These are phyloP conservation scores for Synanthedon formicaeformis DNA, from an alignment of 2,888 invertebrate species.

Conservation along the genomic window DNA sequence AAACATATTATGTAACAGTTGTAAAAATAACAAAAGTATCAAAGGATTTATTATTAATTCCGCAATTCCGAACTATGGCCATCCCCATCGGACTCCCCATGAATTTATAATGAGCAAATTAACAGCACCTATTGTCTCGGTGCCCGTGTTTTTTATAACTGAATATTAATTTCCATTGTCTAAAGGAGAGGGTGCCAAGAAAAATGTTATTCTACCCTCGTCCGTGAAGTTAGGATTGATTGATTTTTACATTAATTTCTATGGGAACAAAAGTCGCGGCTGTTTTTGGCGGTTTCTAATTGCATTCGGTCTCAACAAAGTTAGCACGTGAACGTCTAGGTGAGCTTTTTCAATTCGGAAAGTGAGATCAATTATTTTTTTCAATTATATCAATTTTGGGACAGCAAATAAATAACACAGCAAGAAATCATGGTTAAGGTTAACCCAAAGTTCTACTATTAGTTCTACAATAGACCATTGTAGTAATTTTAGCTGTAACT, in stretches of 20 bases:
- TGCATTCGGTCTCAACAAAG: conserved; percentile 25
- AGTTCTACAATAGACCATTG: too few relatives aligned
- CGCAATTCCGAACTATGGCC: conserved; percentile 19
- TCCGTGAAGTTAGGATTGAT: conserved; percentile 46
- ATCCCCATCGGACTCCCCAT: conserved; percentile 37
- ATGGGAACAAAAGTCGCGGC: conserved; percentile 57
- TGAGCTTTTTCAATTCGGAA: too few relatives aligned
- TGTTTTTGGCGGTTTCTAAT: conserved; percentile 52
- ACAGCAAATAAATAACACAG: too few relatives aligned
- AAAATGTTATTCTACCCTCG: conserved; percentile 8
- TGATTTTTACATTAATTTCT: conserved; percentile 68
- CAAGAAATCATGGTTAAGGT: too few relatives aligned
- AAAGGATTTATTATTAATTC: neutral
- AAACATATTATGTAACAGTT: neutral
- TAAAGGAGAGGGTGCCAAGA: conserved; percentile 20
- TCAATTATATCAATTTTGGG: too few relatives aligned
- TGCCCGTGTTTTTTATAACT: conserved; percentile 53
- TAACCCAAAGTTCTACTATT: too few relatives aligned
- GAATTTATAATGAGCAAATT: conserved; percentile 68
- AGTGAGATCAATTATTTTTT: too few relatives aligned
- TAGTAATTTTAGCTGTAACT: too few relatives aligned
- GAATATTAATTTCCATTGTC: conserved; percentile 68
- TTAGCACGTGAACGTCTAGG: conserved; percentile 4
- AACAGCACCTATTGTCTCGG: conserved; percentile 67
- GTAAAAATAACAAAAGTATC: neutral